Evolutionary conservation across 2,797 vertebrate species (phyloP).

Genomic region (Eulemur albifrons): DNA sequence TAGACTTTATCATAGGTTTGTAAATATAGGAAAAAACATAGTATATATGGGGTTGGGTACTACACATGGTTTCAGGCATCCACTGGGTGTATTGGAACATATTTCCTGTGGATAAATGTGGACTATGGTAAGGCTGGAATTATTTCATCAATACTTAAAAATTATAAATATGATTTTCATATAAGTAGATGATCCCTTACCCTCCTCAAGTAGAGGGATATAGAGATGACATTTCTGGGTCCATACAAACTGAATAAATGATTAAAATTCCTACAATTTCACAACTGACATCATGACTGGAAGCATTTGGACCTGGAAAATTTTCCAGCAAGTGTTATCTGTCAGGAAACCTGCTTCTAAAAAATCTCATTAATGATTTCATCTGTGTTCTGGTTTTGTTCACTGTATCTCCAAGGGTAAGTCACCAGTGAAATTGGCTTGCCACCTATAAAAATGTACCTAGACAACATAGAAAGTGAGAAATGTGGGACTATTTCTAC

Average conservation of each 20-base stretch:
- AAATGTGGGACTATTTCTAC: neutral
- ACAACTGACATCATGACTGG: neutral
- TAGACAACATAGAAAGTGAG: neutral
- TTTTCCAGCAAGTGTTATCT: neutral
- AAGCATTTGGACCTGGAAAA: neutral
- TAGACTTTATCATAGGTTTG: neutral
- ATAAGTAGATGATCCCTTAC: neutral
- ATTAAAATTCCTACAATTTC: neutral
- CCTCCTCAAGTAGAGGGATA: neutral
- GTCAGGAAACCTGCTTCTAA: neutral
- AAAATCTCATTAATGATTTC: conserved; percentile 17
- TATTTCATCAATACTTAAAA: neutral
- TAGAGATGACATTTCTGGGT: neutral
- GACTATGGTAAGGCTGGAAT: neutral
- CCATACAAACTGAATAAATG: neutral
- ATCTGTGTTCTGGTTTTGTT: neutral
- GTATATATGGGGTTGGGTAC: neutral
- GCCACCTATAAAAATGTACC: neutral
- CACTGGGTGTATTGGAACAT: neutral
- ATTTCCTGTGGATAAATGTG: neutral
- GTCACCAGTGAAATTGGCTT: neutral
- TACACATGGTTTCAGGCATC: neutral
- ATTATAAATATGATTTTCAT: neutral
- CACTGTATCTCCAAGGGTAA: neutral
- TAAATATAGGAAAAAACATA: neutral